Base-by-base conservation (phyloP, 2,888 invertebrate species). In the Himalopsyche japonica region DNA sequence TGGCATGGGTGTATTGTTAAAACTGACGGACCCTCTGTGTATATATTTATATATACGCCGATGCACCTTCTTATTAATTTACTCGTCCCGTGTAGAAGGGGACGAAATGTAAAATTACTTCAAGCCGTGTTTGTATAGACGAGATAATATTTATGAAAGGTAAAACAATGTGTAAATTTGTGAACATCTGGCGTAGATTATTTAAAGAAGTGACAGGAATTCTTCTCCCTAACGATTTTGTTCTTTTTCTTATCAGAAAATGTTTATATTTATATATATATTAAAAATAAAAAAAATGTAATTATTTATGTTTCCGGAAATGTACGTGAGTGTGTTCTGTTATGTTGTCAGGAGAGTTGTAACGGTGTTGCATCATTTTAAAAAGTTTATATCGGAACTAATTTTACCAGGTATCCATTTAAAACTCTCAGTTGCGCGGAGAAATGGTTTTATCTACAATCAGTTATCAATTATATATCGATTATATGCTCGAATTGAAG, bases 81-180 rank as follows among this genome's bases (percentile, higher is more conserved):
- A 27, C 30, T 10, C 24, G 57, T 70, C 70, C 30, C 15, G 12
- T 70, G 27, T 70, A 70, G 20, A 70, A 27, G 15, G 77, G 15
- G 34, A 32, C 15, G 34, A n/a, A n/a, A n/a, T 77, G 77, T 37
- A 37, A 37, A 43, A 70, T 70, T 70, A 30, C 70, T 70, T 24
- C 10, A 27, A 24, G 27, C 47, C 82, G 70, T 80, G 79, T 82
- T 82, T 82, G 82, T 82, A 82, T 82, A 82, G 82, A 82, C 77
- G 27, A 82, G 20, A 82, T 79, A 79, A 79, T 79, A 79, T 79
- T 82, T 82, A 82, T 76, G 82, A 79, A 70, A 30, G 76, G 79
- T 79, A 34, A 82, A 48, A 30, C 27, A 81, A 27, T 48, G 34
- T 70, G 37, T 70, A 81, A 81, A 64, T 27, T 81, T 43, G 57